Base-by-base conservation (phyloP, 2,113 vertebrate genomes). In the Columbina picui region DNA sequence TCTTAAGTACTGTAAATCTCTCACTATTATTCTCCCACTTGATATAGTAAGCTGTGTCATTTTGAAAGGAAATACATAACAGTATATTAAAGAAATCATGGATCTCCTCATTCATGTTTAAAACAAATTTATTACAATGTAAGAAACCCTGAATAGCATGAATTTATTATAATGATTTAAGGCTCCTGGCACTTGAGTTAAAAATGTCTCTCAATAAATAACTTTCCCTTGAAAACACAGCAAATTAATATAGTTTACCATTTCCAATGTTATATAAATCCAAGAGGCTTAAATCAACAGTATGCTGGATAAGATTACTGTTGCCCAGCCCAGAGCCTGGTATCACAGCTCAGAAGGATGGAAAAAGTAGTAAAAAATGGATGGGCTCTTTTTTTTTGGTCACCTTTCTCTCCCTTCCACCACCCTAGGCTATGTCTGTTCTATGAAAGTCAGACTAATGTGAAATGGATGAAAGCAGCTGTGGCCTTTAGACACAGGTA, bases 161-260 rank as follows among this genome's bases (percentile, higher is more conserved):
- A 97, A 98, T 98, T 98, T 98, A 97, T 98, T 98, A 98, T 94
- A 97, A 98, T 98, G 98, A 98, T 98, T 98, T 98, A 98, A 98
- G 78, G 96, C 95, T 97, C 50, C 92, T 93, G 96, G 97, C 96
- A 98, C 97, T 97, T 97, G 96, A 98, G 97, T 97, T 98, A 98
- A 98, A 98, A 98, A 98, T 97, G 95, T 96, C 97, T 97, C 95
- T 96, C 96, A 96, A 98, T 98, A 98, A 98, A 98, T 98, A 98
- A 98, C 96, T 97, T 97, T 98, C 96, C 95, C 93, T 96, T 96
- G 95, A 98, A 98, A 98, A 98, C 97, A 98, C 90, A 98, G 95
- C 97, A 97, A 98, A 98, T 98, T 98, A 98, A 98, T 97, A 97
- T 95, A 98, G 97, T 98, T 98, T 98, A 97, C 96, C 94, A 41